Evolutionary conservation across 1,140 invertebrate genomes (phyloP).

Genomic region (Linepithema humile): DNA sequence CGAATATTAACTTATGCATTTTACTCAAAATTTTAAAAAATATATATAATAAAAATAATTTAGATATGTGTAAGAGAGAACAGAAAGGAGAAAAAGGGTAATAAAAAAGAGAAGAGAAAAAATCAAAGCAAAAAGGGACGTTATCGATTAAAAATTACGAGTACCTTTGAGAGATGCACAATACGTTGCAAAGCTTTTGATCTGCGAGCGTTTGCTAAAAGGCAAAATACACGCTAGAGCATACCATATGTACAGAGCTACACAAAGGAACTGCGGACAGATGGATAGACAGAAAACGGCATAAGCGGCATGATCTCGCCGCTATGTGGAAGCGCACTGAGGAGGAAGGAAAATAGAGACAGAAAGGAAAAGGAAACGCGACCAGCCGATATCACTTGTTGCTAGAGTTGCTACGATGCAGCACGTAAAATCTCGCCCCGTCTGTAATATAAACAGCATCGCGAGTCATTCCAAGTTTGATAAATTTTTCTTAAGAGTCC

Average conservation of each 20-base stretch:
- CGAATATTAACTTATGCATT: neutral
- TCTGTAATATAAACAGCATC: constrained; percentile 43
- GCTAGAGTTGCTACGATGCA: constrained; percentile 41
- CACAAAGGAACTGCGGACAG: constrained; percentile 34
- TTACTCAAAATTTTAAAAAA: neutral
- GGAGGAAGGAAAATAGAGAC: constrained; percentile 21
- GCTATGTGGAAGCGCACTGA: neutral
- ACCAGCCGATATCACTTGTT: constrained; percentile 64
- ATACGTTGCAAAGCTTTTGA: constrained; percentile 7
- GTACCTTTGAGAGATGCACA: constrained; percentile 38
- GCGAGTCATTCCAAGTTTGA: neutral
- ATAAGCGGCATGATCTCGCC: constrained; percentile 21
- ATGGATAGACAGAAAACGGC: constrained; percentile 46
- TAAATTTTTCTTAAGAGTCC: constrained; percentile 40
- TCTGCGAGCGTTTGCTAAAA: constrained; percentile 49
- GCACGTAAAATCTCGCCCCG: constrained; percentile 1
- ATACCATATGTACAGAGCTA: neutral
- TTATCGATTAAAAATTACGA: constrained; percentile 58
- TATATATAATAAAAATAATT: no score
- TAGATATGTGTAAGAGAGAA: neutral
- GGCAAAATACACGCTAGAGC: constrained; percentile 13
- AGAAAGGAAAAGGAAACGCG: constrained; percentile 3
- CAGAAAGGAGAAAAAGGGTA: neutral
- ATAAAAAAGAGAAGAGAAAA: neutral
- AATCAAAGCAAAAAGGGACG: neutral